phyloP scores from a whole-genome alignment of 92 coral and sea anemone species.

The Zoanthus solanderi region DNA sequence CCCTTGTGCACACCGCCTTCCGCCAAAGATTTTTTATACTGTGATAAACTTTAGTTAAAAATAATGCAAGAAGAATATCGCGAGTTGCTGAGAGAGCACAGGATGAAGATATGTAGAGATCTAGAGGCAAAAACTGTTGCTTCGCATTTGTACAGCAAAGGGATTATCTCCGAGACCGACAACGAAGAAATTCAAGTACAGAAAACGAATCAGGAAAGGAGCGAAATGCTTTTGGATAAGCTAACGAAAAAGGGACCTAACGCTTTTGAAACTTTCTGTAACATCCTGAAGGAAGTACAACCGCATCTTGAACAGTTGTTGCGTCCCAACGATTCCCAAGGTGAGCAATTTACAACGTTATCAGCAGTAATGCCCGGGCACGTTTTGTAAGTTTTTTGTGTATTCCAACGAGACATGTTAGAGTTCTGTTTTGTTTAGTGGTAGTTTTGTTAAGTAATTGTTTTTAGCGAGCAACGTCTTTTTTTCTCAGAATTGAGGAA shows the following conservation, averaged over 20 bases:
- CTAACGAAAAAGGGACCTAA: constrained; percentile 76
- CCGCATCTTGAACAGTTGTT: constrained; percentile 75
- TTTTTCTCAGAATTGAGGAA: not conserved
- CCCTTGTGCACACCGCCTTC: not conserved
- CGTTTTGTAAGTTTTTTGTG: not conserved
- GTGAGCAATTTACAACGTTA: constrained; percentile 32
- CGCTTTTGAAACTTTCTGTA: constrained; percentile 80
- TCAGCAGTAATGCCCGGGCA: not conserved
- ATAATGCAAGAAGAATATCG: constrained; percentile 77
- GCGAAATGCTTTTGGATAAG: constrained; percentile 67
- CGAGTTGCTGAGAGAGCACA: constrained; percentile 59
- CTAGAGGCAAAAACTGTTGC: constrained; percentile 80
- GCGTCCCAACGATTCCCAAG: constrained; percentile 62
- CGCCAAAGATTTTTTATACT: not conserved
- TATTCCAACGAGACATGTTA: not conserved
- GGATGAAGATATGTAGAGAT: constrained; percentile 66
- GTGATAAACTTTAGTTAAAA: not conserved
- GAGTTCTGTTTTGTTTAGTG: not conserved
- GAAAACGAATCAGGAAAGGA: constrained; percentile 57
- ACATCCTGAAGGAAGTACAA: constrained; percentile 69
- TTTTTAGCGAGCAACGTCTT: not conserved
- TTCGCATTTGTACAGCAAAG: constrained; percentile 73
- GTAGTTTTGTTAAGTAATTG: not conserved
- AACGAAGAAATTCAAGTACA: constrained; percentile 60
- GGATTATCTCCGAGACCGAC: constrained; percentile 65